Evolutionary conservation across 2,797 vertebrate species (phyloP), one percentile per base, ranked within the genome.

Genomic region (Phataginus tricuspis): DNA sequence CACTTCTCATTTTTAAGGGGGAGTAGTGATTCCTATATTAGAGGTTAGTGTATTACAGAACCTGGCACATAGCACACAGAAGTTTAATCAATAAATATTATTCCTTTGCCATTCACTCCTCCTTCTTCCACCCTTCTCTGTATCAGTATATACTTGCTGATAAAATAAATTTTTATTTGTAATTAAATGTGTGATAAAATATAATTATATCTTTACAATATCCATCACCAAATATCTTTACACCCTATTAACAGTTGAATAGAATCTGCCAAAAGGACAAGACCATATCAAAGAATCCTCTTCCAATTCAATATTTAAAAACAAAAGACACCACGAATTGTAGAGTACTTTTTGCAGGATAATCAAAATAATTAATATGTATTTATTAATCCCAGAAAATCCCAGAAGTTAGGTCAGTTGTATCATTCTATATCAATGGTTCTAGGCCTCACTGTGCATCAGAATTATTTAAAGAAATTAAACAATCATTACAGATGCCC

Each of bases 351-450:
- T 95, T 84, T 74, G 8, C 4, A 72, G 27, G 11, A 23, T 83
- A 21, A 89, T 61, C 59, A 77, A 89, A 95, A 95, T 10, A 87
- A 49, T 72, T 91, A 69, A 21, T 72, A 55, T 61, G 27, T 7
- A 84, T 23, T 68, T 72, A 71, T 42, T 61, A 88, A 84, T 14
- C 29, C 75, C n/a, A 78, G 49, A 94, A 97, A 83, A 79, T 85
- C 45, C 45, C 55, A 45, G 31, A 85, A 59, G 7, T 90, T 72
- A 88, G 39, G 18, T 69, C 42, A 74, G 14, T 34, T 84, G 12
- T 49, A 53, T 49, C 12, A 93, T 86, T 71, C 31, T 74, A 51
- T 23, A 75, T 42, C 18, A 21, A 25, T 29, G n/a, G 29, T 78
- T 92, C 42, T 95, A 78, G 77, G 79, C 9, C 31, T 68, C 37